Evolutionary conservation across 2,797 vertebrate genomes (phyloP).

Genomic region (Esox lucius): DNA sequence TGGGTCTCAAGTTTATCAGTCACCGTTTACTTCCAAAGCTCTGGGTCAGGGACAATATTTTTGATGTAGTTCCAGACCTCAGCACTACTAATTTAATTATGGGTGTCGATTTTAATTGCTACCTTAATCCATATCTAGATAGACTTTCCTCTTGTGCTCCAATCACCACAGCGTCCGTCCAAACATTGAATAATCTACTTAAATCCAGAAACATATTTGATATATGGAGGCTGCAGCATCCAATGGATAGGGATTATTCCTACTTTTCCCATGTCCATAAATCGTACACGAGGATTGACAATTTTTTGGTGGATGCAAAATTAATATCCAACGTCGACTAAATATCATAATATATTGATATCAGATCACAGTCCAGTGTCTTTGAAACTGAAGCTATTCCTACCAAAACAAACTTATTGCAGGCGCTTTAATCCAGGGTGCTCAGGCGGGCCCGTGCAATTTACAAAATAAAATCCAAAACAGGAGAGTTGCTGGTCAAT

Average conservation of each 20-base stretch:
- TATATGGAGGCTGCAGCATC: neutral
- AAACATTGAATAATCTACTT: neutral
- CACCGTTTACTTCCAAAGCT: slow-evolving; percentile 12
- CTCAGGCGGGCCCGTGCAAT: no score
- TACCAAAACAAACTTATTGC: neutral
- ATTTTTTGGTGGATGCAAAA: neutral
- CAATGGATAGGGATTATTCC: neutral
- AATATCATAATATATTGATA: neutral
- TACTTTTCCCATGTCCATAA: neutral
- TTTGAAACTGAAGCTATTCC: neutral
- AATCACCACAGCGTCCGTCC: neutral
- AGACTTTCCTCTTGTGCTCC: neutral
- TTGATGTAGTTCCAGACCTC: no score
- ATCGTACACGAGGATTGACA: no score
- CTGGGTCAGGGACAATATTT: no score
- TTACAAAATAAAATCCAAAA: no score
- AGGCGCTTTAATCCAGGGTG: no score
- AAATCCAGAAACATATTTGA: neutral
- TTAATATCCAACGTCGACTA: neutral
- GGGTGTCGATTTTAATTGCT: no score
- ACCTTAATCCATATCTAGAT: no score
- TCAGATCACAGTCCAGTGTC: neutral
- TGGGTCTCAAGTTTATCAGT: no score
- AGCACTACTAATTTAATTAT: no score
- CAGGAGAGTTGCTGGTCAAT: no score